Evolutionary conservation across 2,797 vertebrate species (phyloP).

Genomic region (Pygocentrus nattereri): DNA sequence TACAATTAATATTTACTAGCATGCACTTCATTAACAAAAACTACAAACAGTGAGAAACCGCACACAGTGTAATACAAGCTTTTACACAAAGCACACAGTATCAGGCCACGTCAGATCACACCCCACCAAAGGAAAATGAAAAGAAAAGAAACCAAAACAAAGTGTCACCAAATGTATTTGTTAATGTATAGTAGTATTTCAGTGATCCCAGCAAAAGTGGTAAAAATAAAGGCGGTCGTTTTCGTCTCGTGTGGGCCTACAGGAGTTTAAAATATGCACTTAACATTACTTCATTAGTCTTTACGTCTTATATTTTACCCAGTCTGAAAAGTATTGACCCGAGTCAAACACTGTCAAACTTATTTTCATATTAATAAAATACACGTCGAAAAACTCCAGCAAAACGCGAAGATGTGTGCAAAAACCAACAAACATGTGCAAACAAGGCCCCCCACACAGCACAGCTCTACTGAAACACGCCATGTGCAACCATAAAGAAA

Average conservation of each 20-base stretch:
- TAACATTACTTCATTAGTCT: not conserved
- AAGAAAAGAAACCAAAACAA: not conserved
- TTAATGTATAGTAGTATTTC: not conserved
- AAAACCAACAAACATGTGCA: not conserved
- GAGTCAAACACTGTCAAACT: not conserved
- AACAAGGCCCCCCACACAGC: slow-evolving; percentile 1
- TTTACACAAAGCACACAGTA: not conserved
- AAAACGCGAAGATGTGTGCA: no score
- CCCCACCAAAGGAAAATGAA: not conserved
- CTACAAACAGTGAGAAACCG: not conserved
- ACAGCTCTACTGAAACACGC: slow-evolving; percentile 8
- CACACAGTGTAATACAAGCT: not conserved
- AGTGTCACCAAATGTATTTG: not conserved
- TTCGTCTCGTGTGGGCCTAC: not conserved
- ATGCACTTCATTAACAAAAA: not conserved
- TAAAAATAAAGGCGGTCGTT: not conserved
- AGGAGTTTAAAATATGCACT: no score
- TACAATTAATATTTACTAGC: not conserved
- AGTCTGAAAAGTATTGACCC: not conserved
- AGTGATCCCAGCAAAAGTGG: not conserved
- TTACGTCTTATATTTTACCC: not conserved
- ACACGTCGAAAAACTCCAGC: not conserved
- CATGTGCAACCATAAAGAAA: slow-evolving; percentile 32
- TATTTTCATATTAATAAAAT: not conserved
- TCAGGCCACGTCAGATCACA: not conserved